Evolutionary conservation across 2,888 invertebrate genomes (phyloP).

Genomic region (Dendrolimus houi): DNA sequence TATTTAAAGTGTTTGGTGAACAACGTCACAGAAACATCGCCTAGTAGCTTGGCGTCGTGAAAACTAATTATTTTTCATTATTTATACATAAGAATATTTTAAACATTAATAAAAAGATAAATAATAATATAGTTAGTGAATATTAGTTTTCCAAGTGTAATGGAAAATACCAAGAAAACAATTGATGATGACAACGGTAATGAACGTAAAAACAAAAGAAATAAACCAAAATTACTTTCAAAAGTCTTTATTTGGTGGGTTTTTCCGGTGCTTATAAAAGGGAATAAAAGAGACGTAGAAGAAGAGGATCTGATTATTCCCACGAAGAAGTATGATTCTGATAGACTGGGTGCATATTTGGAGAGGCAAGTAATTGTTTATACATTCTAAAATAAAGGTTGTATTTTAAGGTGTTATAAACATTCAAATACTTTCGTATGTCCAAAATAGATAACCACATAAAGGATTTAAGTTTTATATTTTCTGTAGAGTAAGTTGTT

Average conservation of each 20-base stretch:
- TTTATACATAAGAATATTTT: background rate
- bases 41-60: background rate
- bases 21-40: background rate
- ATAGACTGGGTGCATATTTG: constrained; percentile 73
- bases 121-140: background rate
- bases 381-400: too few species aligned
- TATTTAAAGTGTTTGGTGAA: background rate
- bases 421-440: too few species aligned
- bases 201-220: constrained; percentile 17
- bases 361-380: constrained; percentile 53
- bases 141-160: background rate
- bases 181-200: background rate
- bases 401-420: too few species aligned
- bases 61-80: background rate
- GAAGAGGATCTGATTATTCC: constrained; percentile 79
- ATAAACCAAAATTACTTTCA: constrained; percentile 49
- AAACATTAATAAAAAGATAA: background rate
- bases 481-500: too few species aligned
- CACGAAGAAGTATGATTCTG: constrained; percentile 77
- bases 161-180: background rate
- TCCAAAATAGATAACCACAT: too few species aligned
- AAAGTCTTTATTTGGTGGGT: constrained; percentile 64
- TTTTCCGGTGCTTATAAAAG: constrained; percentile 66
- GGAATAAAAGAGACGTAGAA: constrained; percentile 76
- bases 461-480: too few species aligned